Evolutionary conservation across 2,113 vertebrate species (phyloP), one percentile per base, ranked within the genome.

Genomic region (Forbesichthys agassizii): DNA sequence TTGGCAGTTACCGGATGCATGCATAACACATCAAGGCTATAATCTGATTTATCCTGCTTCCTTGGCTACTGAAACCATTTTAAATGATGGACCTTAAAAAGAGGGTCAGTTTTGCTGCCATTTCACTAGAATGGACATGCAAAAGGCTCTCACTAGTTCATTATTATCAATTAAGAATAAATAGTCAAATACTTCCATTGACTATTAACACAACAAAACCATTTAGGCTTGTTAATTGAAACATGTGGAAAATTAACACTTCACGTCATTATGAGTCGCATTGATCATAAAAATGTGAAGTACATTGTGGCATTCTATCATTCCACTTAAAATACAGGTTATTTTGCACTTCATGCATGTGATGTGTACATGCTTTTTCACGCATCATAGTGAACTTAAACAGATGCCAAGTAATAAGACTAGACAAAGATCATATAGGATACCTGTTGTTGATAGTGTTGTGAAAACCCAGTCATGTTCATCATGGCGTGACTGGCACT

Each of bases 361-460:
- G 46, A 20, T 64, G 67, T 66, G 46, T 54, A 51, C 52, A 53
- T 58, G 52, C 56, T 33, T 72, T 95, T 93, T 93, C 92, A 89
- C 94, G 93, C 93, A 94, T 91, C 88, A 91, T 91, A 90, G 92
- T 89, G 91, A 93, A 93, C 94, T 93, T 91, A 92, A 90, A 88
- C 94, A 95, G 93, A 94, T 95, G 94, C 94, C 93, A 94, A 91
- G 90, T 84, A 42, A 42, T 42, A 42, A 6, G 36, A 42, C 36
- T 42, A 42, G 36, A 42, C 36, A 42, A 42, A 42, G 36, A 42
- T 42, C 36, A 0, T 42, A 42, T 42, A 42, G 1, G 27, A 27
- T 27, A 20, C 36, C 36, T 42, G 36, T 42, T 54, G 52, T 54
- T 14, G 13, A 13, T 16, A 7, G 52, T 18, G 58, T 61, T 48